Conservation (phyloP, 92 coral and sea anemone genomes). For the Hydrozoanthus gracilis region DNA sequence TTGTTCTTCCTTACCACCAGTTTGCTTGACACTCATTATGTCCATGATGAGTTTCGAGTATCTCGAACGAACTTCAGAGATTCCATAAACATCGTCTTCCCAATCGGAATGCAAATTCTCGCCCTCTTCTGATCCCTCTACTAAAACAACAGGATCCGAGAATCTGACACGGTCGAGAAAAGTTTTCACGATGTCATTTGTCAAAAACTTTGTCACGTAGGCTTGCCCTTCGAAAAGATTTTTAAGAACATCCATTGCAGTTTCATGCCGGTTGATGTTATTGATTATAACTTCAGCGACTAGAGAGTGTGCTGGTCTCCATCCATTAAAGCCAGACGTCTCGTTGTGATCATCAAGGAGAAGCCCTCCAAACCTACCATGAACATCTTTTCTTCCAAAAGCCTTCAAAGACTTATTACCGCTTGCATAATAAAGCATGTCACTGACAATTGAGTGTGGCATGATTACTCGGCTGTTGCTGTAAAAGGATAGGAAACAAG, state of each 20-base stretch:
- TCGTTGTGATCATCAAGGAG: slow-evolving; percentile 67
- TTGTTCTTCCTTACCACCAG: slow-evolving; percentile 11
- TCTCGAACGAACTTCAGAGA: slow-evolving; percentile 54
- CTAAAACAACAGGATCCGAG: slow-evolving; percentile 52
- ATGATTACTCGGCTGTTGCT: slow-evolving; percentile 44
- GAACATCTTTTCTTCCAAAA: slow-evolving; percentile 30
- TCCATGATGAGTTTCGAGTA: slow-evolving; percentile 61
- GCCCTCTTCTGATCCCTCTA: slow-evolving; percentile 30
- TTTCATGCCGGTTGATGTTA: slow-evolving; percentile 18
- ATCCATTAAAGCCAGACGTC: slow-evolving; percentile 59
- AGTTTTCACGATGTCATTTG: slow-evolving; percentile 52
- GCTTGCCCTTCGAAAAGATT: slow-evolving; percentile 36
- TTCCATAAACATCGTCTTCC: slow-evolving; percentile 59
- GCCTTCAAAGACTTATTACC: slow-evolving; percentile 7
- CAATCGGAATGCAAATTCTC: slow-evolving; percentile 23
- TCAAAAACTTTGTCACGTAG: slow-evolving; percentile 52
- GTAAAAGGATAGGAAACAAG: slow-evolving; percentile 41
- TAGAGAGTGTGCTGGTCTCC: slow-evolving; percentile 77
- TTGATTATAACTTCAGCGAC: slow-evolving; percentile 67
- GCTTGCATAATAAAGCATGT: slow-evolving; percentile 32
- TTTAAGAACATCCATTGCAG: slow-evolving; percentile 43
- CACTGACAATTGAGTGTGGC: slow-evolving; percentile 48
- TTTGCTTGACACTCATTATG: slow-evolving; percentile 28
- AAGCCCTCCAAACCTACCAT: slow-evolving; percentile 66
- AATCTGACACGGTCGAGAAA: slow-evolving; percentile 59